Evolutionary conservation across 1,140 invertebrate genomes (phyloP).

Genomic region (silkworm (Bombyx mori)): ASM3026992v2 NC_085129.1:14772501-14773000

Average conservation of each 20-base stretch:
- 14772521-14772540: conserved; percentile 38
- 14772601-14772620: conserved; percentile 43
- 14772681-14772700: conserved; percentile 45
- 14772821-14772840: conserved; percentile 63
- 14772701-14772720: neutral
- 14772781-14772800: neutral
- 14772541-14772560: conserved; percentile 17
- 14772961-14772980: conserved; percentile 30
- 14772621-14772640: conserved; percentile 54
- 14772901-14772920: conserved; percentile 33
- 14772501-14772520: conserved; percentile 38
- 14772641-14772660: conserved; percentile 62
- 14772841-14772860: conserved; percentile 51
- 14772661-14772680: conserved; percentile 51
- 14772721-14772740: conserved; percentile 6
- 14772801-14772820: conserved; percentile 46
- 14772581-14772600: conserved; percentile 38
- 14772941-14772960: conserved; percentile 33
- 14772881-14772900: conserved; percentile 9
- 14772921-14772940: conserved; percentile 37
- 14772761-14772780: neutral
- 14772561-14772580: conserved; percentile 20
- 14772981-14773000: conserved; percentile 35
- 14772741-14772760: conserved; percentile 7
- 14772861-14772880: conserved; percentile 51